Evolutionary conservation across 2,113 vertebrate species (phyloP).

Genomic region (Nannobrachium achirus): DNA sequence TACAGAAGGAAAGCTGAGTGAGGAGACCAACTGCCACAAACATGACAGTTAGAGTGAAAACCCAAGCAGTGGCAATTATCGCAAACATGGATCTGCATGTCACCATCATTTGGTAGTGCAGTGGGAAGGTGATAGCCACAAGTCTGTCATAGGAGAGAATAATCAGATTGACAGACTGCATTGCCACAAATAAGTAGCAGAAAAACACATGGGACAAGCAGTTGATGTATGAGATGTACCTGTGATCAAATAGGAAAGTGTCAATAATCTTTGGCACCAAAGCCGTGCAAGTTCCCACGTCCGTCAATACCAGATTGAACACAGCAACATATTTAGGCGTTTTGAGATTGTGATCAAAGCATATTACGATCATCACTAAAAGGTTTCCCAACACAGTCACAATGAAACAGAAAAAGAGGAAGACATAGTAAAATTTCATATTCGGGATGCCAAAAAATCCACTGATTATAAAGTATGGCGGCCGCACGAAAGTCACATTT

Average conservation of each 20-base stretch:
- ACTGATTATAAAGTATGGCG: constrained; percentile 44
- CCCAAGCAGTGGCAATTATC: constrained; percentile 46
- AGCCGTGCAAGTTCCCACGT: constrained; percentile 67
- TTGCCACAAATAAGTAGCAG: constrained; percentile 29
- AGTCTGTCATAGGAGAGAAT: constrained; percentile 71
- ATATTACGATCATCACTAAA: constrained; percentile 54
- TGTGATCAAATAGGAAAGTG: constrained; percentile 62
- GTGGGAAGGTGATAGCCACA: constrained; percentile 68
- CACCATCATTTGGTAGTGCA: constrained; percentile 59
- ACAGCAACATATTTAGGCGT: constrained; percentile 70
- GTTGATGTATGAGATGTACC: constrained; percentile 54
- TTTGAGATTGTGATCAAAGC: constrained; percentile 50
- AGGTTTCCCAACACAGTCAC: constrained; percentile 56
- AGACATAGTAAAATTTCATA: constrained; percentile 56
- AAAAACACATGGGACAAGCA: constrained; percentile 73
- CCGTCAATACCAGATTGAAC: constrained; percentile 63
- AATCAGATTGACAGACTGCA: constrained; percentile 67
- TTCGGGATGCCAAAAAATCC: constrained; percentile 51
- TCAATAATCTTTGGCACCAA: constrained; percentile 67
- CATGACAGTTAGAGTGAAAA: accelerated
- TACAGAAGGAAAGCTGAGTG: constrained; percentile 69
- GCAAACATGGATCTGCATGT: constrained; percentile 30
- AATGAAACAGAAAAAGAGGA: constrained; percentile 59
- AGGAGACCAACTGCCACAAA: constrained; percentile 19
- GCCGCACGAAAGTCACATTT: constrained; percentile 49